Percentiles rank a stretch among this genome's conserved stretches.
Conservation (phyloP, 2,888 invertebrate genomes). For the Gisinianus flammeolus region DNA sequence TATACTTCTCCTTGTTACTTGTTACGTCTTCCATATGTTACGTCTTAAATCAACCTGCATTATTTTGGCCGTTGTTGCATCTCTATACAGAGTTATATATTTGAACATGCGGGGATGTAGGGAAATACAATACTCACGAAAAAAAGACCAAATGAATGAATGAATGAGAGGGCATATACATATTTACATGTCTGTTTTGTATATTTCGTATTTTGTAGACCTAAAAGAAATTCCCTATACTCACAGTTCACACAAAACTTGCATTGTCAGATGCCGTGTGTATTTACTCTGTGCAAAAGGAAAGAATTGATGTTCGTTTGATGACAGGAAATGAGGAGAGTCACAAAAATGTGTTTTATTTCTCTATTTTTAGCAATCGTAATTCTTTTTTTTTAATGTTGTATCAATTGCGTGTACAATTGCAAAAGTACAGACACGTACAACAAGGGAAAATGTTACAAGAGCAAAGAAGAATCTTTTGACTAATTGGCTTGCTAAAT, state of each 20-base stretch:
- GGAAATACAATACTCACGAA: not conserved
- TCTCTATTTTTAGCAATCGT: slow-evolving; percentile 22
- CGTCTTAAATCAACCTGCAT: too few species aligned
- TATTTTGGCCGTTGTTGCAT: too few species aligned
- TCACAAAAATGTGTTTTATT: slow-evolving; percentile 7
- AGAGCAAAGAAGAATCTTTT: not conserved
- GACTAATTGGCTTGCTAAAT: not conserved
- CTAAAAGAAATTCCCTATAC: too few species aligned
- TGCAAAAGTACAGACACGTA: not conserved
- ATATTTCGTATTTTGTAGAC: too few species aligned
- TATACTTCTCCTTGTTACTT: not conserved
- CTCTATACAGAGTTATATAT: not conserved
- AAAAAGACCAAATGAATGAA: not conserved
- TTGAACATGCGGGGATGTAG: not conserved
- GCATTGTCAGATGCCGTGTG: not conserved
- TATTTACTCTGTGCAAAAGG: not conserved
- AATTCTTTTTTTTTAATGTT: too few species aligned
- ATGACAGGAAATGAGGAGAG: slow-evolving; percentile 16
- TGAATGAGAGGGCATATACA: too few species aligned
- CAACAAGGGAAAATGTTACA: not conserved
- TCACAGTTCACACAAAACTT: too few species aligned
- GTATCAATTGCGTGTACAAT: too few species aligned
- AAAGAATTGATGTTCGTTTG: too few species aligned
- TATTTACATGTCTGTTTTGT: too few species aligned
- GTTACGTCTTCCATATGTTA: too few species aligned